phyloP scores from a whole-genome alignment of 1,140 invertebrate species.

The Drosophila subpulchrella region DNA sequence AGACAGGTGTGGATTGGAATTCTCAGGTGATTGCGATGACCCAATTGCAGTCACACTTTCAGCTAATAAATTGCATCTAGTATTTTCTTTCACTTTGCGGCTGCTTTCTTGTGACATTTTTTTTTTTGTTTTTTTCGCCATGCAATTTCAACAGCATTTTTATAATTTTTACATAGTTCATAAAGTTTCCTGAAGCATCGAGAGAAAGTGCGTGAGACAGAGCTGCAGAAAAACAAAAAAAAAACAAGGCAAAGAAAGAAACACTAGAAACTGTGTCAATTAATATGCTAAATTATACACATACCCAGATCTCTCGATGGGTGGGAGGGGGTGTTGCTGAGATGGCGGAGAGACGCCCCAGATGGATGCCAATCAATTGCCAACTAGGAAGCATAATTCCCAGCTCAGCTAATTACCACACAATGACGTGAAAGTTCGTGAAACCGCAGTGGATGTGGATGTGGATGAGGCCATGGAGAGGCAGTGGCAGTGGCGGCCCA shows the following conservation, averaged over 20 bases:
- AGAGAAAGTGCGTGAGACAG: slow-evolving; percentile 73
- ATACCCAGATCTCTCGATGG: slow-evolving; percentile 21
- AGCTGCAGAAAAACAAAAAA: slow-evolving; percentile 15
- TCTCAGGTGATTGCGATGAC: slow-evolving; percentile 60
- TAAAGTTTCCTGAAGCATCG: slow-evolving; percentile 62
- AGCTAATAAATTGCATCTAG: slow-evolving; percentile 75
- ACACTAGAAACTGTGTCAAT: slow-evolving; percentile 77
- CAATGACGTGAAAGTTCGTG: slow-evolving; percentile 67
- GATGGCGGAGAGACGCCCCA: slow-evolving; percentile 58
- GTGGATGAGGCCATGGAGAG: neutral
- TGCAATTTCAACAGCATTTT: slow-evolving; percentile 61
- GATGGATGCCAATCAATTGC: slow-evolving; percentile 81
- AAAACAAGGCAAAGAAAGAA: slow-evolving; percentile 26
- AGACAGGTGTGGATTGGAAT: slow-evolving; percentile 22
- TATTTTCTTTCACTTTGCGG: slow-evolving; percentile 76
- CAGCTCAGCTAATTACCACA: slow-evolving; percentile 79
- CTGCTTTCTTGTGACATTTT: slow-evolving; percentile 64
- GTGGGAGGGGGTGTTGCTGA: neutral
- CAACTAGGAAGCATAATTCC: slow-evolving; percentile 81
- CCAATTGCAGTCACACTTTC: slow-evolving; percentile 73
- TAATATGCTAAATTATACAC: slow-evolving; percentile 83
- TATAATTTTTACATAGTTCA: slow-evolving; percentile 77
- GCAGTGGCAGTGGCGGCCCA: neutral
- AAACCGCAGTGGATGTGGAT: slow-evolving; percentile 35
- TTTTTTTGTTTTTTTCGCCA: slow-evolving; percentile 16